Percentiles rank a stretch among this genome's conserved stretches.
These are phyloP conservation scores for Machimus rusticus DNA, from an alignment of 2,888 invertebrate species.

Conservation along the genomic window DNA sequence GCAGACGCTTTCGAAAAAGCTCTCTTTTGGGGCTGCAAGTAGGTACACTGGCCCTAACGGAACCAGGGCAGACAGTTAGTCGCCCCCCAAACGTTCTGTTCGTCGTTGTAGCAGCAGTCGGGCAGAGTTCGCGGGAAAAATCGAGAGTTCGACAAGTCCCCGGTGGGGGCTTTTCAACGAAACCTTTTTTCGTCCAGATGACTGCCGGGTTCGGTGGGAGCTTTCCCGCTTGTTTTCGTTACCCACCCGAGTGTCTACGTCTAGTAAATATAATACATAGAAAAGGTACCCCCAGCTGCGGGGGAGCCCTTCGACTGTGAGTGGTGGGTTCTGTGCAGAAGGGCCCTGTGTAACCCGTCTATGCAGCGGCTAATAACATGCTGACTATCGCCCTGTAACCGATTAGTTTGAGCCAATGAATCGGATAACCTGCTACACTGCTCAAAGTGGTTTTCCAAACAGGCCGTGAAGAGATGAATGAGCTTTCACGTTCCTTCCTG, in stretches of 20 bases:
- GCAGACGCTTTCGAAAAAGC: slow-evolving; percentile 19
- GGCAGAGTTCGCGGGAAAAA: background rate
- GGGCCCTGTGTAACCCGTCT: background rate
- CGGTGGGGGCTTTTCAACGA: slow-evolving; percentile 23
- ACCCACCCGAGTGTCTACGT: background rate
- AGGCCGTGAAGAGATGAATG: slow-evolving; percentile 16
- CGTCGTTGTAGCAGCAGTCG: background rate
- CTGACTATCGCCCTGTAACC: slow-evolving; percentile 28
- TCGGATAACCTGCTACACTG: slow-evolving; percentile 27
- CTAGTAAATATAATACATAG: background rate
- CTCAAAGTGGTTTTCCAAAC: slow-evolving; percentile 34
- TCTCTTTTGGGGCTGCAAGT: background rate
- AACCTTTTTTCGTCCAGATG: background rate
- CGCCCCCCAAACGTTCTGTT: slow-evolving; percentile 27
- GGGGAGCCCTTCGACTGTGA: background rate
- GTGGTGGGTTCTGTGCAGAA: background rate
- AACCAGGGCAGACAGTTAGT: slow-evolving; percentile 35
- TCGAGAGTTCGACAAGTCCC: background rate
- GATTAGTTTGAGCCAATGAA: slow-evolving; percentile 38
- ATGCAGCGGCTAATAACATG: slow-evolving; percentile 27
- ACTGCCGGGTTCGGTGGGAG: background rate
- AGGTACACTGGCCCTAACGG: background rate
- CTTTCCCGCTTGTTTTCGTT: background rate
- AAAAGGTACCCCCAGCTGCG: background rate
- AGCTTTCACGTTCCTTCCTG: background rate